Percentiles rank a stretch among this genome's conserved stretches.
phyloP scores from a whole-genome alignment of 2,888 invertebrate species.

The Cheilosia soror region DNA sequence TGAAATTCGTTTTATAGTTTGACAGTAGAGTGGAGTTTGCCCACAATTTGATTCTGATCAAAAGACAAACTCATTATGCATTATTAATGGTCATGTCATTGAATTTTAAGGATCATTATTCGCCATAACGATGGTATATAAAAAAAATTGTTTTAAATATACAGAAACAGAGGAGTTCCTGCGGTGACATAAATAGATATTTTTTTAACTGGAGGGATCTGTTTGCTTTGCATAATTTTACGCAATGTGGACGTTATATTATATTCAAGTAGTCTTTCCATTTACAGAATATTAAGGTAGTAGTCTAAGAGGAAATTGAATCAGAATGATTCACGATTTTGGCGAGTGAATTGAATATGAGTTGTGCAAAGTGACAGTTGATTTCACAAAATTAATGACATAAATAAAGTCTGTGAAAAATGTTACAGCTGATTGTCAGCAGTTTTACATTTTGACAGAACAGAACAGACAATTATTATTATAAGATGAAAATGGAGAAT shows the following conservation, averaged over 20 bases:
- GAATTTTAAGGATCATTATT: constrained; percentile 34
- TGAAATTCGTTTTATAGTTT: constrained; percentile 46
- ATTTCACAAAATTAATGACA: neutral
- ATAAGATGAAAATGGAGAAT: neutral
- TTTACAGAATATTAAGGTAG: neutral
- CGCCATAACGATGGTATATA: constrained; percentile 5
- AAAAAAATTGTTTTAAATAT: neutral
- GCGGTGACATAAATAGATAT: too few relatives aligned
- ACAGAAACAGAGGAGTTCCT: neutral
- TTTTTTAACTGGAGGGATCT: neutral
- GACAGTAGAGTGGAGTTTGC: neutral
- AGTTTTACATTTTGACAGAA: neutral
- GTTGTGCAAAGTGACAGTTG: constrained; percentile 34
- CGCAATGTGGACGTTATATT: neutral
- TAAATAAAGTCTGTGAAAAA: neutral
- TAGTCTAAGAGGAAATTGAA: neutral
- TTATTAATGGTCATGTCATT: constrained; percentile 13
- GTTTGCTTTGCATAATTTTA: constrained; percentile 16
- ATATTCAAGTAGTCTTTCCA: neutral
- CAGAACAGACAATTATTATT: too few relatives aligned
- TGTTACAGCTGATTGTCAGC: neutral
- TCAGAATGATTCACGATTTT: neutral
- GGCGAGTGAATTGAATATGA: constrained; percentile 7
- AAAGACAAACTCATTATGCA: constrained; percentile 19
- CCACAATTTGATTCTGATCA: constrained; percentile 15